Conservation (phyloP, 2,797 vertebrate genomes). For the Pelochelys cantorii region DNA sequence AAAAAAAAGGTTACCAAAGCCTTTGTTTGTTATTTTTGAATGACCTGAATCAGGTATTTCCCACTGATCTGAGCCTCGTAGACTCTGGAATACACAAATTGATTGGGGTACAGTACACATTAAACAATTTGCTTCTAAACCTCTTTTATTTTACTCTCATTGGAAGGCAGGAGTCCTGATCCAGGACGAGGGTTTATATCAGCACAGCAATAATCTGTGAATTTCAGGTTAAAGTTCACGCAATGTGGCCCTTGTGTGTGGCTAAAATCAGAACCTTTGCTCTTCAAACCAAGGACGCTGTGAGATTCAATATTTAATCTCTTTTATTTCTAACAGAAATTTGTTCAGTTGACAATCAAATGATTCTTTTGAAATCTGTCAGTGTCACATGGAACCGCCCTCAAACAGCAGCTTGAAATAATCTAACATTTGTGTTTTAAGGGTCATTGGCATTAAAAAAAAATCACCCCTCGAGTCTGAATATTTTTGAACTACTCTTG, state of each 20-base stretch:
- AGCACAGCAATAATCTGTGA: fast-evolving
- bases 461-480: background rate
- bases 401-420: background rate
- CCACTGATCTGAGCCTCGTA: background rate
- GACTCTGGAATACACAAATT: background rate
- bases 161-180: fast-evolving
- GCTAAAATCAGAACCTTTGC: fast-evolving
- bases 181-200: background rate
- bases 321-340: fast-evolving
- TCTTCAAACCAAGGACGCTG: fast-evolving
- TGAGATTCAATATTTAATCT: fast-evolving
- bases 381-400: fast-evolving
- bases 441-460: background rate
- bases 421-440: background rate
- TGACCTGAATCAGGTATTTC: background rate
- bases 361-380: fast-evolving
- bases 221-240: fast-evolving
- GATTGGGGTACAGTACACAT: background rate
- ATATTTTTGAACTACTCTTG: background rate
- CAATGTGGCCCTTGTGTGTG: background rate
- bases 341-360: fast-evolving
- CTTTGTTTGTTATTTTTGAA: background rate
- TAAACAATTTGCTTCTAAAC: background rate
- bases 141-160: background rate
- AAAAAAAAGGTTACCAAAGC: background rate